Evolutionary conservation across 2,888 invertebrate species (phyloP), one percentile per base, ranked within the genome.

Genomic region (Drosophila parthenogenetica): DNA sequence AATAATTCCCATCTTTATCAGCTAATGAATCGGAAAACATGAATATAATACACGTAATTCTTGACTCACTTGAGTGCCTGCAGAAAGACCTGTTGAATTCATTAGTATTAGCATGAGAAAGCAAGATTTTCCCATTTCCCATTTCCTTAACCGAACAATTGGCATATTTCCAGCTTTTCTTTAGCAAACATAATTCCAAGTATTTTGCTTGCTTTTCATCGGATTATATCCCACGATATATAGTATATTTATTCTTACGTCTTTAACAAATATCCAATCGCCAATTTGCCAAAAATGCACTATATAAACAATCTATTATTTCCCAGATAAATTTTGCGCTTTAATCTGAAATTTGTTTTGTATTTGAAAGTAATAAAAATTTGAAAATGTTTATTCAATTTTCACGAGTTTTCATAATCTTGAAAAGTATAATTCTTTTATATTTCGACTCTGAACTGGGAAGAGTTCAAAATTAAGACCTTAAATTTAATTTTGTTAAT

Each of bases 151-250:
- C n/a, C 54, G 14, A 55, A 32, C 40, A 57, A 53, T 72, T 73
- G 73, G 73, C 73, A 60, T 45, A 19, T 29, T 48, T 73, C 73
- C 73, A 73, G 63, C n/a, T 57, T 65, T 60, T 43, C 37, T 53
- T 48, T 1, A 29, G 29, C 35, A 57, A 60, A 45, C 51, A 17
- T 43, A 22, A 32, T 67, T 61, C 53, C 48, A 53, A 45, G 46
- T 51, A 42, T 71, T 61, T 72, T 54, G 7, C 25, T 40, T 42
- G n/a, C n/a, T 53, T 53, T 62, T 40, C 39, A 29, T 35, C 13
- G 35, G 13, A 13, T 35, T 13, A 11, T 35, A 22, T 22, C 3
- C 5, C 22, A 4, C 35, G 13, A 35, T 35, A 35, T 14, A 45
- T 39, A 35, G 17, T 10, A 29, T 16, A 11, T 35, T 8, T 16